Evolutionary conservation across 2,113 vertebrate genomes (phyloP).

Genomic region (Thunnus thynnus): DNA sequence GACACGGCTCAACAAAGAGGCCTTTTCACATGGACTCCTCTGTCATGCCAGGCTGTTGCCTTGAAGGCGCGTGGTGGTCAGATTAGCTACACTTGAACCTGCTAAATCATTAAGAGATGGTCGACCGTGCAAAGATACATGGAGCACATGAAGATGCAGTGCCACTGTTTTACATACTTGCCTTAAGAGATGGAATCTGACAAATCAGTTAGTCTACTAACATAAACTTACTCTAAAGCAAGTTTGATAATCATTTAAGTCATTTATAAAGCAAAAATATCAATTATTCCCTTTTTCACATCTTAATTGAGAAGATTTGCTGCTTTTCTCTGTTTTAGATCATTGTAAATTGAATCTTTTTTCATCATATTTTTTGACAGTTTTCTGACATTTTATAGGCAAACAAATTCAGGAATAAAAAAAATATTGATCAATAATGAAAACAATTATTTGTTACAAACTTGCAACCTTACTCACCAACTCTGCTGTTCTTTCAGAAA

Average conservation of each 20-base stretch:
- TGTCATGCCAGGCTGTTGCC: constrained; percentile 31
- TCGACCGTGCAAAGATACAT: neutral
- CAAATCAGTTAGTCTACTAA: neutral
- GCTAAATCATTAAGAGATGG: constrained; percentile 27
- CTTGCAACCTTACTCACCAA: too few relatives aligned
- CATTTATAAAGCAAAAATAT: neutral
- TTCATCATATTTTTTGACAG: neutral
- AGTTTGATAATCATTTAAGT: neutral
- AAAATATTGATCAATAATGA: too few relatives aligned
- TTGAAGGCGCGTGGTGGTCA: constrained; percentile 49
- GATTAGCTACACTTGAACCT: constrained; percentile 50
- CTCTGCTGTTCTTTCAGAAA: neutral
- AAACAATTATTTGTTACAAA: too few relatives aligned
- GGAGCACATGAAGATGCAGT: neutral
- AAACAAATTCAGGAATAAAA: too few relatives aligned
- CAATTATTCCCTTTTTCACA: neutral
- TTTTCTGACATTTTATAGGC: neutral
- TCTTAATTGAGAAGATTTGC: neutral
- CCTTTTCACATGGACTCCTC: constrained; percentile 46
- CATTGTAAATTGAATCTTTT: neutral
- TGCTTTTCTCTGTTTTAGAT: neutral
- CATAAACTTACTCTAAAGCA: neutral
- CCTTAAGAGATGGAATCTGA: neutral
- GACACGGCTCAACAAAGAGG: constrained; percentile 62
- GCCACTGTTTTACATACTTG: neutral